Percentiles rank a stretch among this genome's conserved stretches.
Evolutionary conservation across 2,113 vertebrate species (phyloP).

Genomic region (Setophaga kirtlandii): DNA sequence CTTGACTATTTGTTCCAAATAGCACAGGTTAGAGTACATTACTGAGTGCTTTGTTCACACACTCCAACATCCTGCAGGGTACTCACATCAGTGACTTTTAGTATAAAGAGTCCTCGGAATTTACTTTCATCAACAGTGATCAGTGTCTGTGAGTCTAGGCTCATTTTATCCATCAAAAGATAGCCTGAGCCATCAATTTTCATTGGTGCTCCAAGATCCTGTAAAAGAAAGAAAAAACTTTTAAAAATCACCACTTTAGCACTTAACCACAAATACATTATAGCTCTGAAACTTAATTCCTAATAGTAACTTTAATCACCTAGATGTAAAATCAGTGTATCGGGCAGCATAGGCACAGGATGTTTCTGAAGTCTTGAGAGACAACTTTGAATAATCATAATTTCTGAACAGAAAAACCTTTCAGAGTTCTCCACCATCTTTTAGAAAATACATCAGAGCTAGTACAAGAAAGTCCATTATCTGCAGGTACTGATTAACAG

Average conservation of each 20-base stretch:
- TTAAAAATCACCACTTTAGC: background rate
- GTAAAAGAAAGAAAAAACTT: background rate
- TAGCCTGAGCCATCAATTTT: conserved; percentile 72
- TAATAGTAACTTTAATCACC: background rate
- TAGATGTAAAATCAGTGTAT: background rate
- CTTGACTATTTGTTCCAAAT: background rate
- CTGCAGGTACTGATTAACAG: background rate
- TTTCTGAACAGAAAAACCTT: background rate
- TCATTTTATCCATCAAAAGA: conserved; percentile 38
- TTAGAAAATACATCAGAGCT: background rate
- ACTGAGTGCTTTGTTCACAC: background rate
- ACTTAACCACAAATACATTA: background rate
- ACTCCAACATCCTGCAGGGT: background rate
- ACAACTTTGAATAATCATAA: background rate
- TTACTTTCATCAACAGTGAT: conserved; percentile 67
- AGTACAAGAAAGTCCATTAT: background rate
- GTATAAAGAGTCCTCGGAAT: conserved; percentile 63
- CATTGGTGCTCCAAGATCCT: conserved; percentile 77
- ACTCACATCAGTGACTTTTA: conserved; percentile 72
- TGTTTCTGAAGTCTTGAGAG: background rate
- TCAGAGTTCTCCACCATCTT: background rate
- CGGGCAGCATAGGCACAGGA: background rate
- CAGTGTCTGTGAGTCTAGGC: conserved; percentile 65
- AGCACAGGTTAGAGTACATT: background rate
- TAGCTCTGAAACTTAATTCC: background rate